Conservation (phyloP, 2,113 vertebrate genomes). For the Glaucidium brasilianum region DNA sequence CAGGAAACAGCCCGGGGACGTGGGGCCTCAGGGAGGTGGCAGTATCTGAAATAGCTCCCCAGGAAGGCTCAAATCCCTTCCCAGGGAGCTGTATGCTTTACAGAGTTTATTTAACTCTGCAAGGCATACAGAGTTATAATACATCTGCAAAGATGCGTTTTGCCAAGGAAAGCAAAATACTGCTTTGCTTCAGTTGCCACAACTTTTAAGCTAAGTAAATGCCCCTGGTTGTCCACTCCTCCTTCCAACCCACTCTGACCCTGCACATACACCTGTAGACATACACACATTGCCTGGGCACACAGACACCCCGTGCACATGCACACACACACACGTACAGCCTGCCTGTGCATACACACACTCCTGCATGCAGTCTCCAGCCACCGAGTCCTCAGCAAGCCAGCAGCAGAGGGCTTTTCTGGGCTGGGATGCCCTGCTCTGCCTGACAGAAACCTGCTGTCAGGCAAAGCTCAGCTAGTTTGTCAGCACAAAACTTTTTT, state of each 20-base stretch:
- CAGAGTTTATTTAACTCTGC: not conserved
- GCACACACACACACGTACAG: not conserved
- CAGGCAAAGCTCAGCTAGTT: not conserved
- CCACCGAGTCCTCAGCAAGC: fast-evolving
- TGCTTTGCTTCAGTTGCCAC: not conserved
- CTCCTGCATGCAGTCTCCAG: not conserved
- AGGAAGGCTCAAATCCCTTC: not conserved
- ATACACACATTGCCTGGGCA: not conserved
- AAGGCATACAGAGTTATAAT: too few relatives aligned
- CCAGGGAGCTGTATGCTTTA: not conserved
- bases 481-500: not conserved
- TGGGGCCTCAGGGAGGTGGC: too few relatives aligned
- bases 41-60: not conserved
- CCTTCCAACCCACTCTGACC: not conserved
- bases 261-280: too few relatives aligned
- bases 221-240: fast-evolving
- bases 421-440: not conserved
- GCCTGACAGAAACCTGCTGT: not conserved
- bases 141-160: not conserved
- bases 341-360: fast-evolving
- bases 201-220: not conserved
- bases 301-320: not conserved
- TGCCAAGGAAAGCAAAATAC: not conserved
- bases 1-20: not conserved
- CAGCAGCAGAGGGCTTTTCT: not conserved